Evolutionary conservation across 2,113 vertebrate genomes (phyloP), one percentile per base, ranked within the genome.

Genomic region (Cololabis saira): DNA sequence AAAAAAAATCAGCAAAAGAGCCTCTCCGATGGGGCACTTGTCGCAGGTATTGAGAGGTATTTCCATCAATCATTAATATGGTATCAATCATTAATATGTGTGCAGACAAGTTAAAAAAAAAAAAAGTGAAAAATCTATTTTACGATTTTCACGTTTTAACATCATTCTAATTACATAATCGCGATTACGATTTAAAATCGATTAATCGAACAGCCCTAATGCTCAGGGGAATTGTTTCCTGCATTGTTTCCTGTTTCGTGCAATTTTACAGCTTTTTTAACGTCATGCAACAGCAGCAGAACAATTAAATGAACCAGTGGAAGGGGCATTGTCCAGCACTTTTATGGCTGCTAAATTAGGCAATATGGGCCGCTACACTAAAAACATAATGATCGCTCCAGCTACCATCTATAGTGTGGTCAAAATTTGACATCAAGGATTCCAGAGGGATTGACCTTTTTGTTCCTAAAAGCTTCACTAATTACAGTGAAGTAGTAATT

Each of bases 291-390:
- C 52, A 56, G 17, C 43, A 64, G 15, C 4, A 18, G 22, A 53
- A 44, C n/a, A 37, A 68, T 66, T 16, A 37, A 1, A 56, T 52
- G 43, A 61, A 45, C 30, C 55, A 24, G 24, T 40, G 14, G 12
- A 48, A 48, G 10, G n/a, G 15, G 21, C 47, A 42, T 84, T 91
- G 78, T 82, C 83, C 85, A 87, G 84, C 87, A 82, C 52, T 71
- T 61, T 54, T 78, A 49, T 33, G 40, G 41, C 45, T 73, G 43
- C 50, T 55, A 65, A 82, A 79, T 48, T 44, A 84, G 74, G 45
- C 30, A 22, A 60, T 44, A 55, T 45, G 11, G 14, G 67, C 53
- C 13, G 27, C 61, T 47, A 10, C 24, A 45, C 33, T 60, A 61
- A 67, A 67, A 56, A n/a, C 60, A 49, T 62, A 12, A 21, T 40